These are phyloP conservation scores for Hymenopus coronatus DNA, from an alignment of 2,888 invertebrate species.

Conservation along the genomic window DNA sequence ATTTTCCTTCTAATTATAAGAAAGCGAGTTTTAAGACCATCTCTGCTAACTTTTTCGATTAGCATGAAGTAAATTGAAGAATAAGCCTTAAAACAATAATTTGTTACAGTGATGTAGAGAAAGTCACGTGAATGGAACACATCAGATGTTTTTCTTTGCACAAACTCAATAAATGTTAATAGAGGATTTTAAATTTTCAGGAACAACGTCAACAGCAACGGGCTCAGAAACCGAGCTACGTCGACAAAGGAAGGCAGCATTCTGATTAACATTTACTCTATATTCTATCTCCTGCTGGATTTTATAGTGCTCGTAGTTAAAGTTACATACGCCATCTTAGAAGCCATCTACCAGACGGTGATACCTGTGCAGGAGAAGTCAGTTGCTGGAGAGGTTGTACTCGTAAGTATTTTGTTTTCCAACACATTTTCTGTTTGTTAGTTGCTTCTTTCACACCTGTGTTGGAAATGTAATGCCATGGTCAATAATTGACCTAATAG, in stretches of 20 bases:
- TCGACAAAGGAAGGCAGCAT: conserved; percentile 4
- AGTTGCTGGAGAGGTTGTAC: conserved; percentile 70
- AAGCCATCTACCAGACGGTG: conserved; percentile 57
- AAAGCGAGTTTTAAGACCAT: too few species aligned
- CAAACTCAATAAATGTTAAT: too few species aligned
- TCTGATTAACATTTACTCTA: conserved; percentile 46
- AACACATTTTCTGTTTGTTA: neutral
- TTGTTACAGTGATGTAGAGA: too few species aligned
- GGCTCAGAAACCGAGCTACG: neutral
- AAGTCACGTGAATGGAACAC: too few species aligned
- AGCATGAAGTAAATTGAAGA: too few species aligned
- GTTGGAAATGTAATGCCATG: too few species aligned
- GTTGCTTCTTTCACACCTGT: too few species aligned
- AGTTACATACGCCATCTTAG: conserved; percentile 52
- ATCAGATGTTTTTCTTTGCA: too few species aligned
- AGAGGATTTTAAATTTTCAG: neutral
- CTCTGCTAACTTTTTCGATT: too few species aligned
- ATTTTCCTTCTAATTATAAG: too few species aligned
- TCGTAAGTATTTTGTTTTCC: conserved; percentile 56
- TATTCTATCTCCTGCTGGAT: conserved; percentile 50
- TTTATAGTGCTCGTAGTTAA: conserved; percentile 53
- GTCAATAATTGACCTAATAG: too few species aligned
- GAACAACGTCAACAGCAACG: neutral
- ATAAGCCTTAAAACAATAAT: too few species aligned
- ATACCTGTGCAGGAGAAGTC: conserved; percentile 63